phyloP scores from a whole-genome alignment of 2,797 vertebrate genomes.

The Pseudochaenichthys georgianus region DNA sequence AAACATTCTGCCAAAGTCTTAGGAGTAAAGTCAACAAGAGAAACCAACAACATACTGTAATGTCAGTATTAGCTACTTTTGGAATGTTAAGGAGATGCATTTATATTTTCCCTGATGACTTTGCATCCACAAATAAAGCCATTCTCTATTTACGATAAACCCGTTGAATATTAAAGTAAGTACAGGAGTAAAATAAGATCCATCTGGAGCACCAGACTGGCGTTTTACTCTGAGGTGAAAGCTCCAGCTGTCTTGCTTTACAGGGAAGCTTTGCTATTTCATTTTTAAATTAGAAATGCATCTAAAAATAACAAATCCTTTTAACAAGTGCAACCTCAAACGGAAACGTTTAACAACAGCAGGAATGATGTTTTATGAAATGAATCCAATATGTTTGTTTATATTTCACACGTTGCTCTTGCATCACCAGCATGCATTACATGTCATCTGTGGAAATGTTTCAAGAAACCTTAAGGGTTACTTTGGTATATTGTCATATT shows the following conservation, averaged over 20 bases:
- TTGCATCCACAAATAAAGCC: not conserved
- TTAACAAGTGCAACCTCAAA: not conserved
- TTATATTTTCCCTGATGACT: not conserved
- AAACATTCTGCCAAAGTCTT: conserved; percentile 33
- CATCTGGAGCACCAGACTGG: not conserved
- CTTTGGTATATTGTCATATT: no score
- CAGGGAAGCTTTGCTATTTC: not conserved
- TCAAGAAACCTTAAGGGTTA: no score
- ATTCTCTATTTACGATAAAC: not conserved
- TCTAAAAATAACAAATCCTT: not conserved
- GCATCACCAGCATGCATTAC: not conserved
- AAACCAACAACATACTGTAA: not conserved
- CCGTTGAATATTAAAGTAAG: not conserved
- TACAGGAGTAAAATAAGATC: not conserved
- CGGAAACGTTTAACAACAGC: not conserved
- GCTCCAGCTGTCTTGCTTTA: conserved; percentile 1
- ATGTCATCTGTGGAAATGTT: not conserved
- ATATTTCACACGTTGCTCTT: not conserved
- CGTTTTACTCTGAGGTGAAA: conserved; percentile 1
- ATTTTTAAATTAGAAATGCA: not conserved
- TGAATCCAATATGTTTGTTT: not conserved
- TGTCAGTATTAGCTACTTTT: not conserved
- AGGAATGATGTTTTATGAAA: conserved; percentile 15
- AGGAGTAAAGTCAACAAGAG: conserved; percentile 33
- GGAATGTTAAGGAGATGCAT: not conserved